phyloP scores from a whole-genome alignment of 2,797 vertebrate genomes.

The Melopsittacus undulatus region DNA sequence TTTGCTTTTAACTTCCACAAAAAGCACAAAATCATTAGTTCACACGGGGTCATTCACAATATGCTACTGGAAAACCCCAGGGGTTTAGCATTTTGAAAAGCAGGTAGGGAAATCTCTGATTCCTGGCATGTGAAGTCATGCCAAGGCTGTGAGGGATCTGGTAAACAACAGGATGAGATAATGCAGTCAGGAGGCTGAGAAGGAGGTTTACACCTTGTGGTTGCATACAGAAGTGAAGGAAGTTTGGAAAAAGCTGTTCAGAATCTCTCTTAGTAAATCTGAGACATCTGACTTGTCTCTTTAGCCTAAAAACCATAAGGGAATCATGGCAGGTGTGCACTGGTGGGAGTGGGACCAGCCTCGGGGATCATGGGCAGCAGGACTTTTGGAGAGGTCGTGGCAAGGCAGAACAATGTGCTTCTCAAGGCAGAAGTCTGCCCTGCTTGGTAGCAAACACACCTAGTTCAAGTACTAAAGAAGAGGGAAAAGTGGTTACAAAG shows the following conservation, averaged over 20 bases:
- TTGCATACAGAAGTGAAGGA: neutral
- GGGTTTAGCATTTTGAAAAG: neutral
- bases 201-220: neutral
- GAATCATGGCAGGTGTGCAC: neutral
- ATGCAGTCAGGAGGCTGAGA: neutral
- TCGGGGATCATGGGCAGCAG: accelerated
- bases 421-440: neutral
- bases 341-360: neutral
- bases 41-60: neutral
- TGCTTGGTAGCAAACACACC: neutral
- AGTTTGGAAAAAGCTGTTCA: neutral
- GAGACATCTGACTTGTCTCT: neutral
- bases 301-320: accelerated
- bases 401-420: neutral
- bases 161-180: neutral
- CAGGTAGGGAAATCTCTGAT: neutral
- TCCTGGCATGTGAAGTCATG: neutral
- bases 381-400: neutral
- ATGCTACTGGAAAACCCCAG: neutral
- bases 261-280: neutral
- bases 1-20: neutral
- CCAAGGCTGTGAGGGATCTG: accelerated
- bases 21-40: neutral
- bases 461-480: neutral
- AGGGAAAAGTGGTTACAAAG: neutral